A percentile compares a stretch with the other conserved stretches of the same genome.
These are phyloP conservation scores for Tympanoctomys barrerae DNA, from an alignment of 2,797 vertebrate genomes.

Conservation along the genomic window DNA sequence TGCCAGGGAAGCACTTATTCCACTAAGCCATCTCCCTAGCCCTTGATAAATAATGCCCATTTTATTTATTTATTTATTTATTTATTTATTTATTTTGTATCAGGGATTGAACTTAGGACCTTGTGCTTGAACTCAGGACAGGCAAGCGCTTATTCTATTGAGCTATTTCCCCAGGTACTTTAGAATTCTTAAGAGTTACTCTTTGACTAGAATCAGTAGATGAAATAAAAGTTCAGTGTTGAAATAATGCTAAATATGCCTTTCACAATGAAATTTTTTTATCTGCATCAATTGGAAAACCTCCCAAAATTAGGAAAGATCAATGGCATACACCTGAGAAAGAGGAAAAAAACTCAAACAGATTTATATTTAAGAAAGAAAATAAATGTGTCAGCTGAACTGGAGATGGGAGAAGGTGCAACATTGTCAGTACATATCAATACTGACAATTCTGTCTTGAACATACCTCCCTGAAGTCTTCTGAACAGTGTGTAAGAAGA, in stretches of 20 bases:
- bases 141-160: no score
- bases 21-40: no score
- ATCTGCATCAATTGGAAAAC: neutral
- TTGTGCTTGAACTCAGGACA: no score
- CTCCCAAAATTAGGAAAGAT: neutral
- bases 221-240: neutral
- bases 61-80: no score
- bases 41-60: neutral
- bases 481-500: neutral
- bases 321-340: neutral
- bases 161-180: no score
- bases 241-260: neutral
- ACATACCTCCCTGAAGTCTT: slow-evolving; percentile 11
- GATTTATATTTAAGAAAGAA: slow-evolving; percentile 31
- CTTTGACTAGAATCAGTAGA: neutral
- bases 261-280: neutral
- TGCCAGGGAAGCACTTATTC: no score
- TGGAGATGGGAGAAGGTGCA: neutral
- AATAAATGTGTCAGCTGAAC: neutral
- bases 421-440: slow-evolving; percentile 8
- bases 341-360: neutral
- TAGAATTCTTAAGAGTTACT: neutral
- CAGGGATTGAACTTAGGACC: no score
- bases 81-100: neutral
- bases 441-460: neutral